Evolutionary conservation across 2,113 vertebrate genomes (phyloP).

Genomic region (Prietella phreatophila): DNA sequence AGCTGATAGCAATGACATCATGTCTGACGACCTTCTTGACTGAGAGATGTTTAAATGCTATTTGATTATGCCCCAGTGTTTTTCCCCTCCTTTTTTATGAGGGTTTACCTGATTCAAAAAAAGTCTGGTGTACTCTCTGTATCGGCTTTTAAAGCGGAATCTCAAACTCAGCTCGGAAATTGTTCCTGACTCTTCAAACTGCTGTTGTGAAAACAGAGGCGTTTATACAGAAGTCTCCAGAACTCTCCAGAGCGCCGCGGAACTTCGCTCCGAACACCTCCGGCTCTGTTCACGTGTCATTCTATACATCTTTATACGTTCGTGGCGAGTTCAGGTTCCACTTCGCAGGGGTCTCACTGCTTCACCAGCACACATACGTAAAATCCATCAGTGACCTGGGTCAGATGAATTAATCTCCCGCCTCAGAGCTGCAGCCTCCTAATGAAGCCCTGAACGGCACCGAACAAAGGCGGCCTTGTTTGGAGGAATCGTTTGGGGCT

Average conservation of each 20-base stretch:
- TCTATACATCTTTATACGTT: slow-evolving; percentile 31
- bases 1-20: background rate
- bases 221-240: background rate
- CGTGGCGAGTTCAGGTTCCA: background rate
- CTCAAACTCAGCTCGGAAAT: background rate
- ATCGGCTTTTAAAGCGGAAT: background rate
- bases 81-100: background rate
- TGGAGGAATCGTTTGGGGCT: slow-evolving; percentile 33
- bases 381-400: slow-evolving; percentile 33
- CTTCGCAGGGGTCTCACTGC: slow-evolving; percentile 10
- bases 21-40: background rate
- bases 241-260: slow-evolving; percentile 32
- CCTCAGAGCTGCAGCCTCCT: slow-evolving; percentile 49
- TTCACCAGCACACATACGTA: slow-evolving; percentile 25
- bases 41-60: background rate
- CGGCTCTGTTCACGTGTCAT: slow-evolving; percentile 32
- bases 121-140: background rate
- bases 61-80: background rate
- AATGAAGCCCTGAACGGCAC: slow-evolving; percentile 48
- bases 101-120: too few species aligned
- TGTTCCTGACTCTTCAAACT: slow-evolving; percentile 3
- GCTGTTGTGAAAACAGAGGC: slow-evolving; percentile 33
- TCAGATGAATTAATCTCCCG: slow-evolving; percentile 49
- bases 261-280: slow-evolving; percentile 21
- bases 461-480: slow-evolving; percentile 60